Percentiles rank a stretch among this genome's conserved stretches.
These are phyloP conservation scores for Mayetiola destructor DNA, from an alignment of 2,888 invertebrate species.

Conservation along the genomic window DNA sequence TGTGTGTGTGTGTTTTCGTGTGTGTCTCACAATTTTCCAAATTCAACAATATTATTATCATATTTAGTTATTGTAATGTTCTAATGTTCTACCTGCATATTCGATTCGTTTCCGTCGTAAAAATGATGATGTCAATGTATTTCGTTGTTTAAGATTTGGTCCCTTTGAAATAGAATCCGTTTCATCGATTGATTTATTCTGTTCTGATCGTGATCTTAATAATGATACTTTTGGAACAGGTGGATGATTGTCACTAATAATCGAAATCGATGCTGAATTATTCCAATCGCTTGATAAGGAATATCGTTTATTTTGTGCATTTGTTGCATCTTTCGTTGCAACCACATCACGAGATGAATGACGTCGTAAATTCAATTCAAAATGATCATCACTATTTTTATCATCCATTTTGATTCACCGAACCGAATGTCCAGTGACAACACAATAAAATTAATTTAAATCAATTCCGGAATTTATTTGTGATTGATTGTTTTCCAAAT, in stretches of 20 bases:
- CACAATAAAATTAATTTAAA: too few relatives aligned
- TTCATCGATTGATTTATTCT: not conserved
- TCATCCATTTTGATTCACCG: too few relatives aligned
- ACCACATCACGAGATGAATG: not conserved
- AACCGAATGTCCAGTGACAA: too few relatives aligned
- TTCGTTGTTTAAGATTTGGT: not conserved
- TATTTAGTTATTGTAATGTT: too few relatives aligned
- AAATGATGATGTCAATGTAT: slow-evolving; percentile 30
- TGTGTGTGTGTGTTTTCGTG: too few relatives aligned
- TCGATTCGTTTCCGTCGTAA: slow-evolving; percentile 29
- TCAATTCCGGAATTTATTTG: too few relatives aligned
- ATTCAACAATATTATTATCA: too few relatives aligned
- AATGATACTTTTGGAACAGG: not conserved
- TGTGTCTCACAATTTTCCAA: too few relatives aligned
- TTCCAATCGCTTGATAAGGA: not conserved
- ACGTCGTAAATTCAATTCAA: not conserved
- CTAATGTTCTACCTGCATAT: slow-evolving; percentile 33
- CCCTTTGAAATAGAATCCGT: not conserved
- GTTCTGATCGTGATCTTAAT: not conserved
- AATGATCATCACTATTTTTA: not conserved
- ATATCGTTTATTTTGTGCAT: not conserved
- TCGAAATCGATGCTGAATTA: not conserved
- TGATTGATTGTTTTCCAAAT: too few relatives aligned
- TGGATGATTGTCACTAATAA: not conserved
- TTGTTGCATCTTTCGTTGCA: not conserved